Conservation (phyloP, 2,113 vertebrate species). For the Pseudonaja textilis region DNA sequence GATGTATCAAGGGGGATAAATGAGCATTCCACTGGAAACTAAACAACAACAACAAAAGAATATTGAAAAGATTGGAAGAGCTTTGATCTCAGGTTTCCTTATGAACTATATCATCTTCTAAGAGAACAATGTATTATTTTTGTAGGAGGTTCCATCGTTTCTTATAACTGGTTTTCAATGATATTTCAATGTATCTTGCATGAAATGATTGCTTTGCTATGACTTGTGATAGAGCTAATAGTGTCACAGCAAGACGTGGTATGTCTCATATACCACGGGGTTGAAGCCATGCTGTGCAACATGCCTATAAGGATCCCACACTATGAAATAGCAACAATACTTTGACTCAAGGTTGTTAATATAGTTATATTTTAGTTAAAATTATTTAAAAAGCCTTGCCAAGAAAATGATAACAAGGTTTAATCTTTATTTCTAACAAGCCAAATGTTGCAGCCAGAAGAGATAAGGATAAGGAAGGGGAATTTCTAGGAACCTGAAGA, state of each 20-base stretch:
- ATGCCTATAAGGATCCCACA: background rate
- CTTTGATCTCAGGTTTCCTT: background rate
- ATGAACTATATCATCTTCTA: background rate
- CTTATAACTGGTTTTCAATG: background rate
- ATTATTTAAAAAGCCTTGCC: background rate
- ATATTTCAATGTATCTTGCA: background rate
- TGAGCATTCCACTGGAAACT: background rate
- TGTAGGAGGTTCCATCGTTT: background rate
- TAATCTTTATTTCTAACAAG: background rate
- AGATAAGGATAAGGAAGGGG: background rate
- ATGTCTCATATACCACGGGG: background rate
- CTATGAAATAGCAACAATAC: background rate
- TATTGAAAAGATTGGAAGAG: background rate
- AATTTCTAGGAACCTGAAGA: background rate
- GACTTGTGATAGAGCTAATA: background rate
- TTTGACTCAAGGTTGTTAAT: background rate
- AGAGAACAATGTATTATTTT: background rate
- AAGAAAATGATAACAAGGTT: background rate
- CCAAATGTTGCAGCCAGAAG: background rate
- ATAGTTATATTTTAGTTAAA: background rate
- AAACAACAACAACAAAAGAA: background rate
- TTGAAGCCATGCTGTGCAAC: background rate
- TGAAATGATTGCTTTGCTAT: background rate
- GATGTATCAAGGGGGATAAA: background rate
- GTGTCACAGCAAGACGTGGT: background rate